Percentiles rank a stretch among this genome's conserved stretches.
Evolutionary conservation across 2,888 invertebrate species (phyloP).

Genomic region (Empis livida): DNA sequence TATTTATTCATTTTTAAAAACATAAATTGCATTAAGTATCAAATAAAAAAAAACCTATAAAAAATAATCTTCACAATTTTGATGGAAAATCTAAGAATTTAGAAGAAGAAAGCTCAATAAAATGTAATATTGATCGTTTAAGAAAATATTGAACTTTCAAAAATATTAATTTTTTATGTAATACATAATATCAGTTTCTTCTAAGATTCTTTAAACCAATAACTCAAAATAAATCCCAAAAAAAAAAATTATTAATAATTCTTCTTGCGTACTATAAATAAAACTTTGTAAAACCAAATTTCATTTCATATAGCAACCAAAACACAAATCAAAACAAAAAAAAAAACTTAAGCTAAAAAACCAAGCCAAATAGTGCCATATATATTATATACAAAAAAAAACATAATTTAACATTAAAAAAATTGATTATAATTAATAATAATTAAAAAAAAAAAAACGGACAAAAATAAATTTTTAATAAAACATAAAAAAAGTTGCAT

Average conservation of each 20-base stretch:
- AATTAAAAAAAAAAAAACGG: conserved; percentile 8
- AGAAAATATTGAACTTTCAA: too few relatives aligned
- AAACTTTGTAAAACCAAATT: background rate
- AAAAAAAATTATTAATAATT: too few relatives aligned
- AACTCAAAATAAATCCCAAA: too few relatives aligned
- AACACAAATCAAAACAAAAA: conserved; percentile 6
- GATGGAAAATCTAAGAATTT: too few relatives aligned
- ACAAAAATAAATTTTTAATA: conserved; percentile 14
- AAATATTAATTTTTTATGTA: too few relatives aligned
- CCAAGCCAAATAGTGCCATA: conserved; percentile 16
- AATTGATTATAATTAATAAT: conserved; percentile 13
- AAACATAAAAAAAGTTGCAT: conserved; percentile 3
- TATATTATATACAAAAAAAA: conserved; percentile 8
- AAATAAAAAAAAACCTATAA: too few relatives aligned
- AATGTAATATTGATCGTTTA: too few relatives aligned
- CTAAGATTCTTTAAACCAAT: too few relatives aligned
- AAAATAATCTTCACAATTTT: too few relatives aligned
- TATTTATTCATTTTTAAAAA: background rate
- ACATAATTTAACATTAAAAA: conserved; percentile 4
- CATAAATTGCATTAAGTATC: too few relatives aligned
- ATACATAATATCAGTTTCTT: too few relatives aligned
- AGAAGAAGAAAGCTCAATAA: too few relatives aligned
- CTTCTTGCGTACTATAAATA: background rate
- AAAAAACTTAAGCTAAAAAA: conserved; percentile 13
- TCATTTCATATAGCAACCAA: background rate